These are phyloP conservation scores for Polyommatus icarus DNA, from an alignment of 2,888 invertebrate species.

Conservation along the genomic window DNA sequence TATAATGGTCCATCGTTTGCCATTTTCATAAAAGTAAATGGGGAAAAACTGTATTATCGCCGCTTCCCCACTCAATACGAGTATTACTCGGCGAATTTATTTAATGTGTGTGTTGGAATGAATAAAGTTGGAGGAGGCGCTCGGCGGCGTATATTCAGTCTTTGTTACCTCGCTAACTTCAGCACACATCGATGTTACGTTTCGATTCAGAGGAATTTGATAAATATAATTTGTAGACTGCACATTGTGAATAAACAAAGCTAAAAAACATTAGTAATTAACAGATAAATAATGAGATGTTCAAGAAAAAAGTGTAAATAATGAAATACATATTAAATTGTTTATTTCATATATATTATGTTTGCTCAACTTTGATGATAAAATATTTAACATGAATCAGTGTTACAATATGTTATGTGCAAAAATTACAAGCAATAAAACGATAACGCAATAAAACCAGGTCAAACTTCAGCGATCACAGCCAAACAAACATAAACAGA, in stretches of 20 bases:
- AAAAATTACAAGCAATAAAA: no score
- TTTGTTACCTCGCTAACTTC: slow-evolving; percentile 43
- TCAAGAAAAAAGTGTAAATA: neutral
- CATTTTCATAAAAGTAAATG: slow-evolving; percentile 29
- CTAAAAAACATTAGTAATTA: neutral
- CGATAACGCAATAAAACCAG: no score
- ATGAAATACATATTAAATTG: no score
- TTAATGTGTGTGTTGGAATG: slow-evolving; percentile 32
- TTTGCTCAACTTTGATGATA: no score
- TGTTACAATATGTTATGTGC: no score
- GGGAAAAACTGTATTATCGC: slow-evolving; percentile 16
- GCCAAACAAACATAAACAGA: no score
- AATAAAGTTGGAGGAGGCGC: slow-evolving; percentile 31
- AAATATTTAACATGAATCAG: no score
- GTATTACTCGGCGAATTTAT: slow-evolving; percentile 30
- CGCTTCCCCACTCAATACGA: slow-evolving; percentile 8
- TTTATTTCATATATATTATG: no score
- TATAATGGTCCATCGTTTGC: slow-evolving; percentile 24
- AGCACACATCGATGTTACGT: slow-evolving; percentile 27
- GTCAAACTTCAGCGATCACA: no score
- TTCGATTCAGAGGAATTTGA: neutral
- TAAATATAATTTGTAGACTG: neutral
- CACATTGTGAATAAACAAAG: neutral
- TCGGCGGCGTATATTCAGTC: slow-evolving; percentile 39
- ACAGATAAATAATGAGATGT: neutral